phyloP scores from a whole-genome alignment of 2,888 invertebrate genomes.

The Limnephilus lunatus region DNA sequence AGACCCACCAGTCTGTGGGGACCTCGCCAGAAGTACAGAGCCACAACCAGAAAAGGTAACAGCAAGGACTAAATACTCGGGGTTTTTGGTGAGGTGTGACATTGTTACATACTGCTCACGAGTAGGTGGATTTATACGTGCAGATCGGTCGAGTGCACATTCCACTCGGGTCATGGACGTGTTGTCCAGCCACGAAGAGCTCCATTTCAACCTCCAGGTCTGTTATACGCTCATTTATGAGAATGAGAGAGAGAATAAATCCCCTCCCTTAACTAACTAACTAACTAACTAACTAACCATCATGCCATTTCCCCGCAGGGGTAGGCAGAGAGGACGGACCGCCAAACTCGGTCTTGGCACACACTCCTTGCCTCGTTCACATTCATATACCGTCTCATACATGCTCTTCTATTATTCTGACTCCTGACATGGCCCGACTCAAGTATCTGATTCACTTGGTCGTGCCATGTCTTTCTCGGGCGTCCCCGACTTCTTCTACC shows the following conservation, averaged over 20 bases:
- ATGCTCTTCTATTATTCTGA: no score
- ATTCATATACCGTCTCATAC: no score
- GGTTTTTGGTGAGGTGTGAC: not conserved
- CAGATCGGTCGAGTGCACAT: conserved; percentile 41
- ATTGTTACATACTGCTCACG: not conserved
- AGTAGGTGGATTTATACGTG: not conserved
- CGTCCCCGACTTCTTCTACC: no score
- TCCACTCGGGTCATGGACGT: conserved; percentile 36
- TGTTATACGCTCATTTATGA: not conserved
- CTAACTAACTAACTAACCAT: no score
- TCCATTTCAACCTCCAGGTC: not conserved
- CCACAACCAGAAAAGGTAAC: not conserved
- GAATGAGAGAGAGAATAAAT: not conserved
- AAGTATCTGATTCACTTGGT: no score
- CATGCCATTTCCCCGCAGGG: no score
- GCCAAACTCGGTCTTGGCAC: no score
- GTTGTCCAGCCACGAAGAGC: not conserved
- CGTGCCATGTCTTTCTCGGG: no score
- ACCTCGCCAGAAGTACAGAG: not conserved
- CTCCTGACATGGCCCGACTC: no score
- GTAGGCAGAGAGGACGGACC: no score
- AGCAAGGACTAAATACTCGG: not conserved
- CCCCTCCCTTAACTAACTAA: no score
- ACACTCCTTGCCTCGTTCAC: no score
- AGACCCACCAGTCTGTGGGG: not conserved